Conservation (phyloP, 2,113 vertebrate genomes). For the Planiliza haematocheilus region DNA sequence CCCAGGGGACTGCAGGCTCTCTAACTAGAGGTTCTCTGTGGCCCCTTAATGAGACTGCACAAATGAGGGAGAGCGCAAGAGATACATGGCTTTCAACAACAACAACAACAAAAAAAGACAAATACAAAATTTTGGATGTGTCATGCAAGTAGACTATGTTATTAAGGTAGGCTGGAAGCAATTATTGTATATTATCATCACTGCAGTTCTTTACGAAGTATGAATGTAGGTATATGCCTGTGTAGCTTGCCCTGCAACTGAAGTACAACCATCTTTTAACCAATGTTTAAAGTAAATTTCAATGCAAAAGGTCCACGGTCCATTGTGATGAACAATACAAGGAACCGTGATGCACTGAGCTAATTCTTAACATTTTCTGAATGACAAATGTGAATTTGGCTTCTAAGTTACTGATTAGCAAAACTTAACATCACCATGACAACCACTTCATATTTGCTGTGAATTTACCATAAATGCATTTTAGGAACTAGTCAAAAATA, state of each 20-base stretch:
- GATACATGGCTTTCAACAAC: background rate
- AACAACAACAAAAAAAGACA: background rate
- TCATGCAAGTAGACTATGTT: conserved; percentile 9
- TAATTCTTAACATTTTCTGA: too few relatives aligned
- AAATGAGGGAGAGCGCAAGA: conserved; percentile 23
- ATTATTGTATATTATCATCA: background rate
- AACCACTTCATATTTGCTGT: too few relatives aligned
- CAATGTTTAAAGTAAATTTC: background rate
- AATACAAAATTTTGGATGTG: background rate
- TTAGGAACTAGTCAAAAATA: too few relatives aligned
- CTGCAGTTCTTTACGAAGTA: background rate
- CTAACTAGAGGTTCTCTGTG: conserved; percentile 18
- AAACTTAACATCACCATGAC: too few relatives aligned
- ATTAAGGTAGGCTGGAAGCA: conserved; percentile 13
- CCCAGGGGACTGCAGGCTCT: conserved; percentile 34
- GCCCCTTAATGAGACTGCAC: conserved; percentile 43
- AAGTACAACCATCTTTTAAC: too few relatives aligned
- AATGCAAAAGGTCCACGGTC: background rate
- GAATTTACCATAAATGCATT: too few relatives aligned
- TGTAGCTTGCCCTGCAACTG: too few relatives aligned
- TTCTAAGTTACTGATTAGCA: too few relatives aligned
- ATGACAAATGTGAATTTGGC: too few relatives aligned
- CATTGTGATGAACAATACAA: conserved; percentile 6
- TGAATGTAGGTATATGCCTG: too few relatives aligned
- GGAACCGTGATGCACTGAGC: background rate